Conservation (phyloP, 2,888 invertebrate species). For the Agrotis puta region DNA sequence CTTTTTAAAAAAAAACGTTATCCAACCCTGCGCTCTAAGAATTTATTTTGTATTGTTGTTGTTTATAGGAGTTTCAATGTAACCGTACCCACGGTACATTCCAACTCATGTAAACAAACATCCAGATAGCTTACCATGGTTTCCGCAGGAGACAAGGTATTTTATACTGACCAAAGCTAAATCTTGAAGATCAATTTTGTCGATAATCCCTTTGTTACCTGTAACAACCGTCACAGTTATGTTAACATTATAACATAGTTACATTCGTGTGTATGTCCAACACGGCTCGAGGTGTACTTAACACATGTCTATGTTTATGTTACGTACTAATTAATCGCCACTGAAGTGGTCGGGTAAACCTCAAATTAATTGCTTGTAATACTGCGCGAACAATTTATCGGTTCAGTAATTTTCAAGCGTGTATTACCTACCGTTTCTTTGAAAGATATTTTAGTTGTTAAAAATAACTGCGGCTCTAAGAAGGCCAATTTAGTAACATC, state of each 20-base stretch:
- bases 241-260: neutral
- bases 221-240: neutral
- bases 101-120: no score
- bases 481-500: no score
- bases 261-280: constrained; percentile 1
- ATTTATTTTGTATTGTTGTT: no score
- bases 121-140: no score
- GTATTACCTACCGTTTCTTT: neutral
- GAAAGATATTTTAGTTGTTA: neutral
- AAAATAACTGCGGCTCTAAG: no score
- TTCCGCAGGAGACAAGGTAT: no score
- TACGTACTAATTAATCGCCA: constrained; percentile 56
- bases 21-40: no score
- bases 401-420: constrained; percentile 3
- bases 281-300: constrained; percentile 18
- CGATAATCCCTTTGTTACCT: neutral
- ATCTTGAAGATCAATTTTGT: no score
- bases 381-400: constrained; percentile 15
- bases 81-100: no score
- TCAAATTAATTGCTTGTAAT: constrained; percentile 51
- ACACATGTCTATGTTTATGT: constrained; percentile 33
- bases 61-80: no score
- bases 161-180: no score
- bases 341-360: constrained; percentile 48
- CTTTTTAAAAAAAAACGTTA: no score